Conservation (phyloP, 2,888 invertebrate species). For the Microdon myrmicae region DNA sequence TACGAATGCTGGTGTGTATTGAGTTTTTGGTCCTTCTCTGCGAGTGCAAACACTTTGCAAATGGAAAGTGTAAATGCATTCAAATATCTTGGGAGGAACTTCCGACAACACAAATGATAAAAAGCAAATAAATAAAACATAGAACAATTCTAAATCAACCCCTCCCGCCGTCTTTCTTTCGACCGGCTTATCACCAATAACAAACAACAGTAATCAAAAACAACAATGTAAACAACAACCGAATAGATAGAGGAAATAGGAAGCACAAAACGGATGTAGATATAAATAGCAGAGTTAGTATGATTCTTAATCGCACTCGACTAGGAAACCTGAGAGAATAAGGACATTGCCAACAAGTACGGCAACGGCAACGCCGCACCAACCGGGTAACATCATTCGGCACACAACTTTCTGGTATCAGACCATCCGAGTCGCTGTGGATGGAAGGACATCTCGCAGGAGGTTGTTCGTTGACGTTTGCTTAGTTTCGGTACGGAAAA, state of each 20-base stretch:
- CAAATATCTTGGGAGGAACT: slow-evolving; percentile 3
- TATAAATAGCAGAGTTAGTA: slow-evolving; percentile 48
- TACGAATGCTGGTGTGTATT: no score
- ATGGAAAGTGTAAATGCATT: no score
- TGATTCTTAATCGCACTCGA: slow-evolving; percentile 52
- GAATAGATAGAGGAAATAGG: slow-evolving; percentile 43
- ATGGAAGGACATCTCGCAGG: slow-evolving; percentile 51
- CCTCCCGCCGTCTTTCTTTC: slow-evolving; percentile 1
- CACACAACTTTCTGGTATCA: slow-evolving; percentile 20
- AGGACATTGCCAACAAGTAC: slow-evolving; percentile 15
- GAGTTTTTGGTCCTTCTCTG: no score
- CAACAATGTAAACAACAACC: slow-evolving; percentile 45
- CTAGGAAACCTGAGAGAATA: slow-evolving; percentile 49
- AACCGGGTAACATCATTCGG: slow-evolving; percentile 9
- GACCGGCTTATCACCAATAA: slow-evolving; percentile 6
- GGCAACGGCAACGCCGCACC: slow-evolving; percentile 17
- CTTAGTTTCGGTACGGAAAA: no score
- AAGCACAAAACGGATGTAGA: slow-evolving; percentile 49
- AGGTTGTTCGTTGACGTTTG: no score
- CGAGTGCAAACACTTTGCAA: no score
- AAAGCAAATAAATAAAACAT: slow-evolving; percentile 5
- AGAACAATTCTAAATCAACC: slow-evolving; percentile 6
- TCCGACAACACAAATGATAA: not conserved
- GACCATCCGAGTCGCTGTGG: slow-evolving; percentile 45
- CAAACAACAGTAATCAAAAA: slow-evolving; percentile 11